phyloP scores from a whole-genome alignment of 2,797 vertebrate genomes.

The Syngnathus rostellatus region DNA sequence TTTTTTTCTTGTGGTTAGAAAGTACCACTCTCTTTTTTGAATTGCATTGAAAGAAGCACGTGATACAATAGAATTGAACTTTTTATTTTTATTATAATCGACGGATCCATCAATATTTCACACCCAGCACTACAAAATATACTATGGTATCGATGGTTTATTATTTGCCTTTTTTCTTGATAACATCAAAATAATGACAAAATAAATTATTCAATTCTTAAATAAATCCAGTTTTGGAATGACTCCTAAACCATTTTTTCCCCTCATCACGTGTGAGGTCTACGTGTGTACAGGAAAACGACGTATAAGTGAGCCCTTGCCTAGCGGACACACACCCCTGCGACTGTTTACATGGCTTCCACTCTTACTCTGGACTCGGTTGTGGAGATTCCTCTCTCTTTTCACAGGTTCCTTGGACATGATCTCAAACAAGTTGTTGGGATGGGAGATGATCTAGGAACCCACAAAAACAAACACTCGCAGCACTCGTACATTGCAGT shows the following conservation, averaged over 20 bases:
- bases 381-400: conserved; percentile 71
- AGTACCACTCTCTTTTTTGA: too few relatives aligned
- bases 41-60: too few relatives aligned
- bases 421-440: conserved; percentile 76
- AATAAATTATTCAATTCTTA: too few relatives aligned
- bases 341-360: conserved; percentile 37
- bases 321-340: conserved; percentile 42
- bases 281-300: neutral
- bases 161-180: too few relatives aligned
- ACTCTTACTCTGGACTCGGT: conserved; percentile 70
- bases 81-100: too few relatives aligned
- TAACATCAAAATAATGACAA: too few relatives aligned
- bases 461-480: neutral
- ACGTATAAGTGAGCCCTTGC: conserved; percentile 6
- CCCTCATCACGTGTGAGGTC: neutral
- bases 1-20: too few relatives aligned
- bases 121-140: too few relatives aligned
- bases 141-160: too few relatives aligned
- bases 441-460: conserved; percentile 69
- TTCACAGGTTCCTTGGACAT: conserved; percentile 74
- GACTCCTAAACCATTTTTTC: neutral
- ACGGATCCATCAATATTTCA: too few relatives aligned
- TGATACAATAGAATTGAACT: too few relatives aligned
- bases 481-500: neutral
- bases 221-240: too few relatives aligned